Base-by-base conservation (phyloP, 2,888 invertebrate genomes). In the Tholera decimalis region DNA sequence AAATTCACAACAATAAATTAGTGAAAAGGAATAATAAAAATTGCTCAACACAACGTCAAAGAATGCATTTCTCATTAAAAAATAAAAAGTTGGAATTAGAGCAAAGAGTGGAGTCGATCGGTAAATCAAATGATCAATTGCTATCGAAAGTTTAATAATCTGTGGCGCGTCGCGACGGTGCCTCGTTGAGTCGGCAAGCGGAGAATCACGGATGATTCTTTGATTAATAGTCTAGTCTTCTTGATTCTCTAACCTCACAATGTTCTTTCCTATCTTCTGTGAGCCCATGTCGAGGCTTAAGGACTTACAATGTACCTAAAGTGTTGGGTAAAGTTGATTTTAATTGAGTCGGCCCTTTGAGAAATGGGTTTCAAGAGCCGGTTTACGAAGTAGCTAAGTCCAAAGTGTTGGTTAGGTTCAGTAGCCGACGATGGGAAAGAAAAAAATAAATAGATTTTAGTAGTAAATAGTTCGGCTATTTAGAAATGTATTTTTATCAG, bases 81-180 rank as follows among this genome's bases (percentile, higher is more conserved):
- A 85, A 82, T 80, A 85, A 86, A 85, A 86, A 83, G 77, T 76
- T 64, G 51, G 72, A 79, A 82, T 83, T 80, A 80, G 81, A 77
- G 68, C 64, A 64, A 6, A 77, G 68, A 66, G 50, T 59, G 68
- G 71, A 64, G 57, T 49, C 58, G 63, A 83, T 85, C 83, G 65
- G 85, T 87, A 84, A 82, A 84, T 87, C 81, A 79, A 75, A 79
- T 75, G 81, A 84, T 87, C 80, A 85, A 84, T 84, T 83, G 83
- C 63, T 63, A 82, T 80, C 73, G 82, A 83, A 82, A 81, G 75
- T 83, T 83, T 82, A 82, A 78, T 80, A 78, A 70, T 58, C 62
- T 67, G 66, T 73, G 72, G 73, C 73, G 73, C 69, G 79, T 54
- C 79, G 85, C 83, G 82, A 77, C 86, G 81, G 83, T 72, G 79